phyloP scores from a whole-genome alignment of 2,113 vertebrate species.

The Lamprologus ornatipinnis region DNA sequence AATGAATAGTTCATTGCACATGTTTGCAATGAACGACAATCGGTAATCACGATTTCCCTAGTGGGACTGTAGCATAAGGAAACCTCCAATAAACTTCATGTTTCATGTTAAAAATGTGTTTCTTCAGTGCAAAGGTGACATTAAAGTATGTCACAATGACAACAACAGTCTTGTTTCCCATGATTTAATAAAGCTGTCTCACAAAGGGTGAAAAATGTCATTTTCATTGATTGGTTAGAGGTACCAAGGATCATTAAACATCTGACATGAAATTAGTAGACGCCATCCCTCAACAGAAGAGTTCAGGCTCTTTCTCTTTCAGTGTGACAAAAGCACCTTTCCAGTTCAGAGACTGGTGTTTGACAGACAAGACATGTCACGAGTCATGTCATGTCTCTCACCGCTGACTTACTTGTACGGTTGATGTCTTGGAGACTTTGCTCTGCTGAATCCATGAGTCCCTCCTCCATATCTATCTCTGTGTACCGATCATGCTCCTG shows the following conservation, averaged over 20 bases:
- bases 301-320: background rate
- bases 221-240: background rate
- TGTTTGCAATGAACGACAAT: background rate
- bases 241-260: background rate
- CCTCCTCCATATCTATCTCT: conserved; percentile 62
- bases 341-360: background rate
- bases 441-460: conserved; percentile 51
- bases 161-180: background rate
- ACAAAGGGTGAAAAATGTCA: accelerated
- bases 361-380: background rate
- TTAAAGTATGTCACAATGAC: background rate
- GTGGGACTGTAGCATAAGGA: background rate
- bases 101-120: background rate
- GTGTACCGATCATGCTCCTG: conserved; percentile 60
- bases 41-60: background rate
- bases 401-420: conserved; percentile 79
- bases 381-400: background rate
- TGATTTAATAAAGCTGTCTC: background rate
- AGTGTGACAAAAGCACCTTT: background rate
- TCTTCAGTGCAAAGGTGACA: background rate
- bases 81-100: background rate
- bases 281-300: background rate
- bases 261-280: background rate
- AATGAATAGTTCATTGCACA: background rate
- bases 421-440: conserved; percentile 68